These are phyloP conservation scores for Sebastes variabilis DNA, from an alignment of 2,797 vertebrate species.

Conservation along the genomic window DNA sequence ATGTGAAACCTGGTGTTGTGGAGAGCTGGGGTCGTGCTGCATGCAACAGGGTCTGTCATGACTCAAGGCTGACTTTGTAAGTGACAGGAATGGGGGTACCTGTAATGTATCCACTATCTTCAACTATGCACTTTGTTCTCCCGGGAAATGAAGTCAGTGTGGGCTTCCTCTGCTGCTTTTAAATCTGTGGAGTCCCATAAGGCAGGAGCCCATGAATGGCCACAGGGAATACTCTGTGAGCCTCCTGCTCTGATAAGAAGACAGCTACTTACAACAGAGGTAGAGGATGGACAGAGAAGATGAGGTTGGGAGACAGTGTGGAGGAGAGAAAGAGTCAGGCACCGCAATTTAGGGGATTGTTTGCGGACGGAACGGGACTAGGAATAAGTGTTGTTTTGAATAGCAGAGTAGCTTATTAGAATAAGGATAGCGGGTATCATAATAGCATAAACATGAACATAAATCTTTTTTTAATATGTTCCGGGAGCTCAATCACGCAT, in stretches of 20 bases:
- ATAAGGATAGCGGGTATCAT: background rate
- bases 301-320: constrained; percentile 16
- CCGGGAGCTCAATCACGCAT: background rate
- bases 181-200: constrained; percentile 64
- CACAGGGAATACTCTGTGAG: constrained; percentile 66
- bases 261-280: constrained; percentile 48
- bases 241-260: constrained; percentile 59
- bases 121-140: constrained; percentile 47
- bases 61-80: constrained; percentile 36
- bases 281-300: constrained; percentile 34
- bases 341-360: background rate
- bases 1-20: background rate
- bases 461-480: constrained; percentile 5
- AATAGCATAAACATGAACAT: constrained; percentile 2
- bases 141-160: constrained; percentile 56
- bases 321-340: background rate
- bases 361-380: background rate
- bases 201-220: constrained; percentile 46
- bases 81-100: constrained; percentile 23
- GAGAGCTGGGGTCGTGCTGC: background rate
- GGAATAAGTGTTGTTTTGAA: constrained; percentile 1
- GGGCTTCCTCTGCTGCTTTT: constrained; percentile 56
- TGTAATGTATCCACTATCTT: constrained; percentile 44
- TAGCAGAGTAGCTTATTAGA: background rate
- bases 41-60: constrained; percentile 13